Percentiles rank a stretch among this genome's conserved stretches.
Evolutionary conservation across 2,888 invertebrate genomes (phyloP).

Genomic region (Coelinius sp.): DNA sequence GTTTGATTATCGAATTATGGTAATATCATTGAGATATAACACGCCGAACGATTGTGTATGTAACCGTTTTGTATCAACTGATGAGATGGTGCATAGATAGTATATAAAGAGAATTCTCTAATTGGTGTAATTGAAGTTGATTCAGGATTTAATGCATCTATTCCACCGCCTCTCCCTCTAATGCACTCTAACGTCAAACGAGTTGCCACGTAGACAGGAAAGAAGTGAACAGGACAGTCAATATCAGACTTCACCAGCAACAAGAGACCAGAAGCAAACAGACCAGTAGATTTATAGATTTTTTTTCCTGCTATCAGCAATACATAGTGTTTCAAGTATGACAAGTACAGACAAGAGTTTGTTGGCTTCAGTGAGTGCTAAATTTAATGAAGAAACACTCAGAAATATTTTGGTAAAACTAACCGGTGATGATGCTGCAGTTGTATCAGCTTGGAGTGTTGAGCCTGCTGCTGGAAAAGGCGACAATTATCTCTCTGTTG

Average conservation of each 20-base stretch:
- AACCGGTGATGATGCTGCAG: slow-evolving; percentile 59
- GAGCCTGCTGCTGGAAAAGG: slow-evolving; percentile 74
- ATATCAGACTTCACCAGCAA: neutral
- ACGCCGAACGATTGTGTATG: slow-evolving; percentile 27
- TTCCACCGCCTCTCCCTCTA: neutral
- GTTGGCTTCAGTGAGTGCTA: slow-evolving; percentile 47
- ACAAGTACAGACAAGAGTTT: neutral
- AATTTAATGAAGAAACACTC: slow-evolving; percentile 69
- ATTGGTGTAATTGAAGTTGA: slow-evolving; percentile 30
- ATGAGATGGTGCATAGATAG: slow-evolving; percentile 61
- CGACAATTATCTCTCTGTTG: slow-evolving; percentile 79
- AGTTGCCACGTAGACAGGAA: neutral
- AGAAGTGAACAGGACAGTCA: neutral
- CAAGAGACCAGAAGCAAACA: neutral
- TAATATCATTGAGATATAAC: slow-evolving; percentile 17
- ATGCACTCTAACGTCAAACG: neutral
- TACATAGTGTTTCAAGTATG: neutral
- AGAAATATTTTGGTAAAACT: slow-evolving; percentile 67
- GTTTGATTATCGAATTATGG: slow-evolving; percentile 18
- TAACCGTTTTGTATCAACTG: slow-evolving; percentile 67
- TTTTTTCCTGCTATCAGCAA: neutral
- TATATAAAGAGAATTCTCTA: slow-evolving; percentile 43
- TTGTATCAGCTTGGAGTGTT: slow-evolving; percentile 69
- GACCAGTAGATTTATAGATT: neutral
- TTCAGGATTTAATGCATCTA: neutral